Percentiles rank a stretch among this genome's conserved stretches.
phyloP scores from a whole-genome alignment of 2,888 invertebrate genomes.

The Lissocephala sabroskyi region DNA sequence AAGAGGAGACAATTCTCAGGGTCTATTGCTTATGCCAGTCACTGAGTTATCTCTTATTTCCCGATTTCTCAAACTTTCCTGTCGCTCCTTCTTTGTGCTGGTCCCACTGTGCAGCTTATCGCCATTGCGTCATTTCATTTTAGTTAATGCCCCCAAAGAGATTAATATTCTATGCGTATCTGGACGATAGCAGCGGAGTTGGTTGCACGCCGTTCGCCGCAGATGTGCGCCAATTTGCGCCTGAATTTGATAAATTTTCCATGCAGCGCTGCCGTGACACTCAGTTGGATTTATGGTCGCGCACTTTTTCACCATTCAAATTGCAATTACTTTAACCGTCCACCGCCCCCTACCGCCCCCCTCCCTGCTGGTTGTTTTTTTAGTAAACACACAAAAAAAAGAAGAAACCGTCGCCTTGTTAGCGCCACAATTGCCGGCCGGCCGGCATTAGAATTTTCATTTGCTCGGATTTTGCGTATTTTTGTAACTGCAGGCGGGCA shows the following conservation, averaged over 20 bases:
- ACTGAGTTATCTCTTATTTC: no score
- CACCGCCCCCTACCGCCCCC: no score
- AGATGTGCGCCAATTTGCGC: conserved; percentile 61
- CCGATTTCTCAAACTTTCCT: no score
- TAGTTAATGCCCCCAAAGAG: conserved; percentile 50
- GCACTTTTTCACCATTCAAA: conserved; percentile 63
- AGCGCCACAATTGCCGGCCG: conserved; percentile 17
- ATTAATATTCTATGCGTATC: conserved; percentile 66
- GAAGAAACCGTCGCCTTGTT: conserved; percentile 4
- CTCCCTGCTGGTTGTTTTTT: conserved; percentile 34
- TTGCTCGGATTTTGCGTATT: conserved; percentile 25
- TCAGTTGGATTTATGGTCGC: conserved; percentile 67
- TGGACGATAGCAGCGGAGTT: conserved; percentile 44
- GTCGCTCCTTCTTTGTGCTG: background rate
- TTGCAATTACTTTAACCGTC: conserved; percentile 65
- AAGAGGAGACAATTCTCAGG: no score
- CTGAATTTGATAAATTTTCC: conserved; percentile 67
- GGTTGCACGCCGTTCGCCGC: no score
- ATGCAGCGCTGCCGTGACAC: conserved; percentile 64
- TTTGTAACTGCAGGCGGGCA: conserved; percentile 18
- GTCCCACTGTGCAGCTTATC: conserved; percentile 41
- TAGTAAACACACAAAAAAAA: conserved; percentile 45
- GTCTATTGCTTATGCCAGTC: no score
- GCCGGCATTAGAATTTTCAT: conserved; percentile 2
- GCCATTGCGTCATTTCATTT: conserved; percentile 57